Evolutionary conservation across 2,113 vertebrate species (phyloP), one percentile per base, ranked within the genome.

Genomic region (Columba livia): DNA sequence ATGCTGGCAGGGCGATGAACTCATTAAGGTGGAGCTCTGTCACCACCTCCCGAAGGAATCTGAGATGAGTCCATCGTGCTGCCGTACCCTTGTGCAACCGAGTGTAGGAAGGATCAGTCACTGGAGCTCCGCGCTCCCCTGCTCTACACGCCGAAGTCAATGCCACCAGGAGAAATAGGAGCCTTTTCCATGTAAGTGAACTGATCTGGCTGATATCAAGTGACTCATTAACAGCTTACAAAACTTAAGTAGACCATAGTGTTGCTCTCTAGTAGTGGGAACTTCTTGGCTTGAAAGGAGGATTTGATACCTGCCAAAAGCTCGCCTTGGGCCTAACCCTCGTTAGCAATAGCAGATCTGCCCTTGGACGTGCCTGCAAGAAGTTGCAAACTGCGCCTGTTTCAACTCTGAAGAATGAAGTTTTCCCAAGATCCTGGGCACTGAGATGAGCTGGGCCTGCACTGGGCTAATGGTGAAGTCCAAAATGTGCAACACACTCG

Each of bases 21-120:
- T 97, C 91, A 96, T 96, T 94, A 97, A 97, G 96, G 96, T 95
- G 96, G 96, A 97, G 96, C 80, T 96, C 92, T 86, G 94, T 96
- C 97, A 97, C 94, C 95, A 94, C 96, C 96, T 97, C 94, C 77
- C 8, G 72, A 89, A 96, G 96, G 97, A 95, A 97, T 96, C 96
- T 2, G 90, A 96, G 95, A 91, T 95, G 94, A 93, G 90, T 72
- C 95, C 90, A 89, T 90, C 5, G 1, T 3, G 3, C 84, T 0
- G 40, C 92, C 1, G 4, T 58, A 25, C 21, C 95, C 94, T 97
- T 96, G 95, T 96, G 96, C 96, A 97, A 96, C 91, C 0, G 34
- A 40, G 54, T 83, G 94, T 66, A 93, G 95, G 95, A 95, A 93
- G 95, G 89, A 97, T 90, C 96, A 85, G 95, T 94, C 90, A 90